Evolutionary conservation across 2,113 vertebrate species (phyloP).

Genomic region (Gracilinanus agilis): DNA sequence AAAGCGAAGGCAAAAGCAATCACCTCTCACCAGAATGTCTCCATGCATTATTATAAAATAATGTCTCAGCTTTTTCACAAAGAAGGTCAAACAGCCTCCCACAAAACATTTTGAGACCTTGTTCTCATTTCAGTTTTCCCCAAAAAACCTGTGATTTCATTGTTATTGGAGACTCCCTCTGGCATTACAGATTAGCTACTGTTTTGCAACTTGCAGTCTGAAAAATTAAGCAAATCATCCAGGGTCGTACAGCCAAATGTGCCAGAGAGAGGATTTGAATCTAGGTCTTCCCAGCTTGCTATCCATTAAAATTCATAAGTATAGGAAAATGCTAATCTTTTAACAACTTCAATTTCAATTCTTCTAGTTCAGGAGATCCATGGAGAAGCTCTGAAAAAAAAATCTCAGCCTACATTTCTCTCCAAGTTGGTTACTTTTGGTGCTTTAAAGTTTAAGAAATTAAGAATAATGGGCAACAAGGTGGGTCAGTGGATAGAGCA

Average conservation of each 20-base stretch:
- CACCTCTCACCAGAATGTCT: slow-evolving; percentile 57
- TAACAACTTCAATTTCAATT: slow-evolving; percentile 52
- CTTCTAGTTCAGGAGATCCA: slow-evolving; percentile 21
- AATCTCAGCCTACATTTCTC: neutral
- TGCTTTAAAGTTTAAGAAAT: neutral
- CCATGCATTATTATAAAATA: slow-evolving; percentile 56
- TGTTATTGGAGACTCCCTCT: neutral
- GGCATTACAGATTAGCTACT: neutral
- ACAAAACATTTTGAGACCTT: slow-evolving; percentile 55
- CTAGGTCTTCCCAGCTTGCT: neutral
- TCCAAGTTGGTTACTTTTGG: slow-evolving; percentile 41
- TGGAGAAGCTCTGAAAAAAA: slow-evolving; percentile 44
- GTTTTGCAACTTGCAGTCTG: neutral
- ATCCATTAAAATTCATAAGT: neutral
- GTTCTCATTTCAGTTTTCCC: slow-evolving; percentile 63
- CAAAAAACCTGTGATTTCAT: neutral
- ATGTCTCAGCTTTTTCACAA: slow-evolving; percentile 68
- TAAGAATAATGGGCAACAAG: too few relatives aligned
- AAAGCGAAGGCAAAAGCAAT: slow-evolving; percentile 66
- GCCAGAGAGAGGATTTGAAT: neutral
- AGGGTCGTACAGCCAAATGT: neutral
- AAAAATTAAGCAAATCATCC: neutral
- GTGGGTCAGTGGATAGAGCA: too few relatives aligned
- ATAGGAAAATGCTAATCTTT: slow-evolving; percentile 3
- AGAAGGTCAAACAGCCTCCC: slow-evolving; percentile 65